Base-by-base conservation (phyloP, 2,113 vertebrate genomes). In the Podarcis muralis region DNA sequence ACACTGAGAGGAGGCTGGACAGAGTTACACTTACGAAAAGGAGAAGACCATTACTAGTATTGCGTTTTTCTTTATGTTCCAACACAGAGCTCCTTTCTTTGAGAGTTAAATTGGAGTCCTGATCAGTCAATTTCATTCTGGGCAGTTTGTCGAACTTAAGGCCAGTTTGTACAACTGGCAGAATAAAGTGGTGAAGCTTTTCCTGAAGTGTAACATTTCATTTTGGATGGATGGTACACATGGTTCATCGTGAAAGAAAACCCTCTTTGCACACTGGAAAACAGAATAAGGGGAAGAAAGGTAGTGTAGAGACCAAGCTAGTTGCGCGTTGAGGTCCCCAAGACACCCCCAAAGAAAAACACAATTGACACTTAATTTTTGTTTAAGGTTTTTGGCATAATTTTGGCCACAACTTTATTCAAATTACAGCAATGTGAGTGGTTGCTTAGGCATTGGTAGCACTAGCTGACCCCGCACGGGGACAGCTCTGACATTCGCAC, bases 21-120 rank as follows among this genome's bases (percentile, higher is more conserved):
- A 93, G 93, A 90, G 86, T 9, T 91, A 72, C 62, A 85, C 37
- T 72, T 90, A 78, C 27, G 57, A 81, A 85, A 48, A 48, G 48
- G 48, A 81, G 8, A 86, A 91, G 84, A 71, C 35, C 81, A 84
- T 87, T 88, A 68, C 3, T 57, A 81, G 71, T 83, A 90, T 86
- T 83, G 92, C 43, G 35, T 35, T 1, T 75, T 59, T n/a, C 79
- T 74, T 65, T 40, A 77, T 15, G 85, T 91, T 91, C 91, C 53
- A 77, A 48, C 75, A 15, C 90, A 22, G 23, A 20, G 25, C 20
- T 71, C 30, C 6, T 40, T 48, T 8, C 13, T 43, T 69, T 11
- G 81, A 65, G 11, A 15, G 32, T 11, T 65, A 32, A 37, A 81
- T 81, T n/a, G 8, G 75, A 77, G 23, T 22, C 22, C 3, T 77